Evolutionary conservation across 2,113 vertebrate species (phyloP), one percentile per base, ranked within the genome.

Genomic region (Toxotes chatareus): DNA sequence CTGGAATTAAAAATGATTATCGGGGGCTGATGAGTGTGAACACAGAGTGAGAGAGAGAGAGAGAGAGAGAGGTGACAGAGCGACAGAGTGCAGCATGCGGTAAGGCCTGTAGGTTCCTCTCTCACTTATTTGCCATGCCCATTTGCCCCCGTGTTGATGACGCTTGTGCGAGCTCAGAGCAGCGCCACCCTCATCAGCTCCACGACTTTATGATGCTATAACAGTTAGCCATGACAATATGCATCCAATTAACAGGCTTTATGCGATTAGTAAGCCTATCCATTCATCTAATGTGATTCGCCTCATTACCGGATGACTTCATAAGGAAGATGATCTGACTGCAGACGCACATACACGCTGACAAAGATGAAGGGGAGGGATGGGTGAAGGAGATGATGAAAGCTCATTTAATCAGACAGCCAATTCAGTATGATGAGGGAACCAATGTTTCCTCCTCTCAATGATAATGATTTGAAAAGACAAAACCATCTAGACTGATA

Each of bases 221-320:
- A 94, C 85, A 89, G 90, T 91, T 90, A 85, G 75, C 81, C 87
- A 80, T 88, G 90, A 93, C 92, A 93, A 93, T 93, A 92, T 87
- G 90, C 89, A 92, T 93, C 92, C 90, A 93, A 92, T 95, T 95
- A 94, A 91, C 87, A 85, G 87, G 84, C 88, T 88, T 91, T 89
- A 92, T 93, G 88, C 61, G 75, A 94, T 94, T 93, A 95, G 89
- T 82, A 79, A 81, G 78, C 84, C 82, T 78, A 92, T 93, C 91
- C 86, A 86, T 88, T 91, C 89, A 91, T 91, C 93, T 92, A 86
- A 90, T 90, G 89, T 82, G 89, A 89, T 86, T 80, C 79, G 81
- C 82, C 89, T 93, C 90, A 93, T 92, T 92, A 92, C 80, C 63
- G 42, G 75, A 80, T 90, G 85, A 88, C 89, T 92, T 90, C 86